Evolutionary conservation across 1,140 invertebrate genomes (phyloP).

Genomic region (Tyrophagus putrescentiae): DNA sequence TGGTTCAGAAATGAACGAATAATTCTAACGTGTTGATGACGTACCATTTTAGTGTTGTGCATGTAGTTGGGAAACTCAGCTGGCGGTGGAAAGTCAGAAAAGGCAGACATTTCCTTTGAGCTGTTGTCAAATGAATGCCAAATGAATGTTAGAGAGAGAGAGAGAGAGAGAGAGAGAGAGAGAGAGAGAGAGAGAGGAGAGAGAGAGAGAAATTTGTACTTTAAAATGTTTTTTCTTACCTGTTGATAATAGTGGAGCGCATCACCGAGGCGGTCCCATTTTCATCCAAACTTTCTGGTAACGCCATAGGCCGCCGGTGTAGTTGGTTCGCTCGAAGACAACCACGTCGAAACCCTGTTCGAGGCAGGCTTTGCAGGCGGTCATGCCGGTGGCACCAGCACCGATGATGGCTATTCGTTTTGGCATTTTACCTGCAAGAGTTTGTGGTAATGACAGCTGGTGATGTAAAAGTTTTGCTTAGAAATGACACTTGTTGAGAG

Average conservation of each 20-base stretch:
- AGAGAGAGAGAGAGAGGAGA: no score
- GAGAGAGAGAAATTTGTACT: no score
- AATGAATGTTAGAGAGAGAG: no score
- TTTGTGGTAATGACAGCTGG: no score
- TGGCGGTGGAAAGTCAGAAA: conserved; percentile 34
- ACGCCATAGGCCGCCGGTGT: conserved; percentile 41
- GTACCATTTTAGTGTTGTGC: conserved; percentile 34
- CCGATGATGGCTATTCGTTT: conserved; percentile 38
- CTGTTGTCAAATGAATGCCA: no score
- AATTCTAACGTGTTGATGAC: conserved; percentile 32
- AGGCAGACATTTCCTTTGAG: conserved; percentile 35
- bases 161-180: no score
- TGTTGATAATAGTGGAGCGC: conserved; percentile 29
- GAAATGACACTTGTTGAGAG: no score
- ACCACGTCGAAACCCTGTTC: conserved; percentile 34
- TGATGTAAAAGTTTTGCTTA: no score
- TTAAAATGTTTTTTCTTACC: no score
- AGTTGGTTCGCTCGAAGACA: conserved; percentile 22
- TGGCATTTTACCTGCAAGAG: no score
- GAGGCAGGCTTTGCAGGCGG: conserved; percentile 36
- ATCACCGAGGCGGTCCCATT: conserved; percentile 30
- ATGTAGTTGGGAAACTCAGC: conserved; percentile 34
- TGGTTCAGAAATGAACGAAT: conserved; percentile 28
- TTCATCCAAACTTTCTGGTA: conserved; percentile 33
- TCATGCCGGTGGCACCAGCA: conserved; percentile 36